phyloP scores from a whole-genome alignment of 1,140 invertebrate species.

The Lordiphosa stackelbergi region DNA sequence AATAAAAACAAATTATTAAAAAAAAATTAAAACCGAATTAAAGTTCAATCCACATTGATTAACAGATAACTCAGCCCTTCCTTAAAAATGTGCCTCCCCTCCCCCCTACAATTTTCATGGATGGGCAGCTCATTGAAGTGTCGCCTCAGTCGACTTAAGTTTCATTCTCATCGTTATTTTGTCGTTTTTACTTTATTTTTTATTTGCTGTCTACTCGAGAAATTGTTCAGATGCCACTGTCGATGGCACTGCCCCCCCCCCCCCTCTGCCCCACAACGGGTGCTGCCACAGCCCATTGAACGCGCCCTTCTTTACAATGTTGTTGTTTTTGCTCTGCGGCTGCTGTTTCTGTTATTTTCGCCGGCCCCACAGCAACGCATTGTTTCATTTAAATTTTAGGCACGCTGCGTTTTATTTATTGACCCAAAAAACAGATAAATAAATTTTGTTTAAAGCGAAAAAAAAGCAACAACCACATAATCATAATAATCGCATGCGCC shows the following conservation, averaged over 20 bases:
- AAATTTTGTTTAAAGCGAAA: constrained; percentile 55
- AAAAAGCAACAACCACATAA: constrained; percentile 32
- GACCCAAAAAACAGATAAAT: constrained; percentile 73
- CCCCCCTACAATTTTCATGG: background rate
- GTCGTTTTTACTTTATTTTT: constrained; percentile 28
- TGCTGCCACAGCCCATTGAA: constrained; percentile 26
- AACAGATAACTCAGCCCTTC: too few species aligned
- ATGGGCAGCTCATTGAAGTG: constrained; percentile 29
- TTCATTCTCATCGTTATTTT: constrained; percentile 9
- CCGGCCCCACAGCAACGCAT: constrained; percentile 19
- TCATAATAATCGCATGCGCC: constrained; percentile 69
- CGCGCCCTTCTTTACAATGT: constrained; percentile 45
- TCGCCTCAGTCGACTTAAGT: constrained; percentile 15
- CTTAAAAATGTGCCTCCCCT: too few species aligned
- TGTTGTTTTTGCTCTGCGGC: constrained; percentile 1
- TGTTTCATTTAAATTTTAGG: constrained; percentile 71
- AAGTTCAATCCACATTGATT: too few species aligned
- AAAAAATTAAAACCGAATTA: too few species aligned
- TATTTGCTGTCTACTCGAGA: constrained; percentile 63
- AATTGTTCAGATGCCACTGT: constrained; percentile 65
- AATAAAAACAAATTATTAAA: too few species aligned
- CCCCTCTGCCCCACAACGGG: background rate
- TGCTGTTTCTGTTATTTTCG: constrained; percentile 25
- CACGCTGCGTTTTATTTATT: constrained; percentile 70
- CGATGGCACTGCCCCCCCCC: constrained; percentile 2